Evolutionary conservation across 2,797 vertebrate species (phyloP).

Genomic region (Arnoldichthys spilopterus): DNA sequence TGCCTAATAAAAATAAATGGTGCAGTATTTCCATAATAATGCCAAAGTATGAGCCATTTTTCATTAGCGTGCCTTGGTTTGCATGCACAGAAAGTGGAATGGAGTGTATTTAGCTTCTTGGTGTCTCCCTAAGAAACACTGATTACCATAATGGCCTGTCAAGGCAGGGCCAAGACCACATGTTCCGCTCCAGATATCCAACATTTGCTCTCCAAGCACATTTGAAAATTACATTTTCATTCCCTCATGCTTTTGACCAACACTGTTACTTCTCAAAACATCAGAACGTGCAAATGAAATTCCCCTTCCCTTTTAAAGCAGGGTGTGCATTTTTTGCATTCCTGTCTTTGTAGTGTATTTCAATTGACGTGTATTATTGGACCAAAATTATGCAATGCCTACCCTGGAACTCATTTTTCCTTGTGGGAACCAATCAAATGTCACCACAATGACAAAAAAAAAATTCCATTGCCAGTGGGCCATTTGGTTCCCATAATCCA

Average conservation of each 20-base stretch:
- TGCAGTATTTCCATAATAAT: conserved; percentile 67
- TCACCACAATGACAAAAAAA: neutral
- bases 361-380: neutral
- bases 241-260: conserved; percentile 53
- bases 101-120: conserved; percentile 71
- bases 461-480: neutral
- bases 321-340: conserved; percentile 1
- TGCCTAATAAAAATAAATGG: conserved; percentile 73
- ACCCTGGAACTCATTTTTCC: neutral
- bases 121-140: conserved; percentile 73
- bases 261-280: conserved; percentile 58
- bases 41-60: conserved; percentile 57
- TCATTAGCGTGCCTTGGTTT: conserved; percentile 70
- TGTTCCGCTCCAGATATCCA: conserved; percentile 65
- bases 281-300: conserved; percentile 21
- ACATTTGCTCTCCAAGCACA: conserved; percentile 68
- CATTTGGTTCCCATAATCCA: neutral
- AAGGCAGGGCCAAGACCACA: conserved; percentile 63
- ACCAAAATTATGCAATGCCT: neutral
- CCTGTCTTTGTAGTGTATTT: neutral
- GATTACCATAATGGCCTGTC: conserved; percentile 77
- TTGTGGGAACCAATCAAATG: neutral
- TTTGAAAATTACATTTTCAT: conserved; percentile 62
- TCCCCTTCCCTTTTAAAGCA: neutral
- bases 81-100: conserved; percentile 65